Evolutionary conservation across 2,888 invertebrate species (phyloP).

Genomic region (Hemistola chrysoprasaria): DNA sequence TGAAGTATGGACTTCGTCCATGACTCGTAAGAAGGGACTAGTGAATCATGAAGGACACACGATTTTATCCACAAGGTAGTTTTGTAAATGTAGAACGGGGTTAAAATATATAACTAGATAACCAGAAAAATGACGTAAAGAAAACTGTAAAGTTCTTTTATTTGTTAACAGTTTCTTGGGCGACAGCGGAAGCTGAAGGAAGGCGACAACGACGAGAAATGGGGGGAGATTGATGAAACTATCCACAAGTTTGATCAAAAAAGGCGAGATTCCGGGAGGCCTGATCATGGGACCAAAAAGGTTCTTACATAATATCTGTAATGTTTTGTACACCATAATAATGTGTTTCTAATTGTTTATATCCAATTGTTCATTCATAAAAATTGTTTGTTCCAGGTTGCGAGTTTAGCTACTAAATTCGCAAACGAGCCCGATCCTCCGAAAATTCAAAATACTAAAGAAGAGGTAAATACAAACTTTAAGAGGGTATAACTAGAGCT

Average conservation of each 20-base stretch:
- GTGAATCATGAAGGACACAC: too few species aligned
- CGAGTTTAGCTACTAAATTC: conserved; percentile 88
- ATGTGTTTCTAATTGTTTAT: too few species aligned
- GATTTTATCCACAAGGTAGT: too few species aligned
- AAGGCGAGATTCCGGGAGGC: conserved; percentile 64
- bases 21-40: too few species aligned
- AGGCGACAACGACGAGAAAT: conserved; percentile 66
- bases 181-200: conserved; percentile 65
- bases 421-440: conserved; percentile 82
- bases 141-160: too few species aligned
- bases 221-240: conserved; percentile 70
- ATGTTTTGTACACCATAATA: too few species aligned
- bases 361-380: neutral
- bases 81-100: too few species aligned
- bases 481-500: neutral
- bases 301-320: conserved; percentile 56
- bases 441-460: conserved; percentile 44
- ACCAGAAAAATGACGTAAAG: too few species aligned
- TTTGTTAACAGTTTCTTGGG: conserved; percentile 57
- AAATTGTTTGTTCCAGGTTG: conserved; percentile 76
- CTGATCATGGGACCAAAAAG: conserved; percentile 81
- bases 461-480: conserved; percentile 40
- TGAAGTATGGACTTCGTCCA: too few species aligned
- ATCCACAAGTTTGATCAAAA: conserved; percentile 65
- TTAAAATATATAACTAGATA: too few species aligned